Base-by-base conservation (phyloP, 1,140 invertebrate species). In the Atta colombica region DNA sequence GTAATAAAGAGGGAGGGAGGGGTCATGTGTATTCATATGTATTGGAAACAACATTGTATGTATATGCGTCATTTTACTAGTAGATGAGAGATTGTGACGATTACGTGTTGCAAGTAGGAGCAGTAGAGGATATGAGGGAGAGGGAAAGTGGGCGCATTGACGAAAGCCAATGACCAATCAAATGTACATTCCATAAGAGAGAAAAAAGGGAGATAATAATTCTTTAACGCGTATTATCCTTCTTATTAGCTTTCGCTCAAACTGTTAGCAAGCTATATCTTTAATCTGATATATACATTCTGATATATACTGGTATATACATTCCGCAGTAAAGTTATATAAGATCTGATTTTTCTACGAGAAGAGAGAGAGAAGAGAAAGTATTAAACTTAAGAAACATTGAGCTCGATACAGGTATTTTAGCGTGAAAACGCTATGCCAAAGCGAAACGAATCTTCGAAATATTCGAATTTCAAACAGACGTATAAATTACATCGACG, bases 111-210 rank as follows among this genome's bases (percentile, higher is more conserved):
- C 8, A 75, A 68, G 12, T 65, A 65, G 28, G 21, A n/a, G 39
- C 12, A 85, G 12, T 39, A 71, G 4, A 53, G 53, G 18, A 78
- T 14, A 35, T 25, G 28, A 45, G 60, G 66, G 63, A 21, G 25
- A 25, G 14, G 18, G 53, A 28, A 68, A 12, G 65, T 77, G 66
- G 18, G 71, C 72, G 77, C 35, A 49, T 75, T 60, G 35, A 75
- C 55, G 25, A 81, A 65, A 65, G 51, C 77, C 75, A 53, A 85
- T 77, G 81, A 90, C 81, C 89, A 90, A 90, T 90, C 68, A 87
- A 90, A 85, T 49, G 53, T 69, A 75, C 88, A 85, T 90, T 90
- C 74, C 81, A 74, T 68, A 53, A 90, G 60, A 51, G 21, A 58
- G 49, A 68, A 49, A 63, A 25, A 84, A 89, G 45, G 61, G 65